A percentile compares a stretch with the other conserved stretches of the same genome.
Conservation (phyloP, 2,888 invertebrate species). For the Taphrorychus bicolor region DNA sequence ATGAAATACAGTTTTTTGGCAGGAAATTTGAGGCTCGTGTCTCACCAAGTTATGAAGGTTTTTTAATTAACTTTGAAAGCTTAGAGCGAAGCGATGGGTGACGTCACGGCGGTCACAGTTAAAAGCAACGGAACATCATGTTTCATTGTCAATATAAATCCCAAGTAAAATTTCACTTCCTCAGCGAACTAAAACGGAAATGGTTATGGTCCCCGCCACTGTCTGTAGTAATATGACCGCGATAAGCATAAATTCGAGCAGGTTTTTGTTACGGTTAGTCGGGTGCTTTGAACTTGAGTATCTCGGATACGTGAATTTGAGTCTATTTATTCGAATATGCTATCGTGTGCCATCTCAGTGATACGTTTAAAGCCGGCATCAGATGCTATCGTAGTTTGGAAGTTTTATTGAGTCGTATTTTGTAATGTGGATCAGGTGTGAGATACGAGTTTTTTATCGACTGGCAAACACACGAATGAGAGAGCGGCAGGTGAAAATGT, state of each 20-base stretch:
- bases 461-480: conserved; percentile 29
- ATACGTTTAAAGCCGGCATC: conserved; percentile 30
- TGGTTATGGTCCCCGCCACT: background rate
- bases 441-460: conserved; percentile 37
- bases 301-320: conserved; percentile 18
- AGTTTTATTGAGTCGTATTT: conserved; percentile 38
- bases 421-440: conserved; percentile 39
- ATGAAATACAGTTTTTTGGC: background rate
- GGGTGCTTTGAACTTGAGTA: conserved; percentile 32
- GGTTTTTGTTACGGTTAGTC: conserved; percentile 33
- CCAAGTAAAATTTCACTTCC: background rate
- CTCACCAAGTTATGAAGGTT: too few species aligned
- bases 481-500: conserved; percentile 31
- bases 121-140: background rate
- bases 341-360: conserved; percentile 24
- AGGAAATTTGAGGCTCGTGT: background rate
- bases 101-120: too few species aligned
- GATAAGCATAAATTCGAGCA: conserved; percentile 26
- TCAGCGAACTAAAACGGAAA: background rate
- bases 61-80: too few species aligned
- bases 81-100: too few species aligned
- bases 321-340: conserved; percentile 32
- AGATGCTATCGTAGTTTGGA: conserved; percentile 32
- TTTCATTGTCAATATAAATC: background rate
- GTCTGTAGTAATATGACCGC: conserved; percentile 10